phyloP scores from a whole-genome alignment of 2,888 invertebrate genomes.

The Phanerotoma sp. region DNA sequence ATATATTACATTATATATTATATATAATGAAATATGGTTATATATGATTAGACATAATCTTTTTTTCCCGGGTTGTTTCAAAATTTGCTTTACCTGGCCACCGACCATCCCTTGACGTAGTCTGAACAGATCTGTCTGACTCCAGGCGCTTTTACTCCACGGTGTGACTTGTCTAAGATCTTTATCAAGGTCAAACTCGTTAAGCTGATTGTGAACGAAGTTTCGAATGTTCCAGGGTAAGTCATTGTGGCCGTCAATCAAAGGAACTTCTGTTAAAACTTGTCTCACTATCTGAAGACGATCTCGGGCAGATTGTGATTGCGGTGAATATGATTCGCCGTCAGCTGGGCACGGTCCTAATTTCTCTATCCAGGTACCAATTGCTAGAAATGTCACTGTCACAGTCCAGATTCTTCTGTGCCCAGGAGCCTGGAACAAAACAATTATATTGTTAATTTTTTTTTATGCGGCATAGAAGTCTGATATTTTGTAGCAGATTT shows the following conservation, averaged over 20 bases:
- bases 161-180: conserved; percentile 70
- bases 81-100: conserved; percentile 69
- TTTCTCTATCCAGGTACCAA: conserved; percentile 48
- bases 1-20: no score
- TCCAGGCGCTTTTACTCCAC: conserved; percentile 77
- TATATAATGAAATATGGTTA: no score
- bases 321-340: conserved; percentile 56
- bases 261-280: conserved; percentile 67
- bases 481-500: not conserved
- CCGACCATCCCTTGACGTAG: conserved; percentile 74
- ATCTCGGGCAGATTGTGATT: conserved; percentile 62
- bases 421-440: conserved; percentile 42
- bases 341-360: conserved; percentile 47
- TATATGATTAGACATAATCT: not conserved
- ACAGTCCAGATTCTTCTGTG: conserved; percentile 46
- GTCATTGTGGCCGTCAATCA: conserved; percentile 74
- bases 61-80: not conserved
- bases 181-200: conserved; percentile 67
- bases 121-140: conserved; percentile 75
- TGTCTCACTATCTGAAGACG: conserved; percentile 65
- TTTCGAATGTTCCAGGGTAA: conserved; percentile 87
- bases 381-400: conserved; percentile 47
- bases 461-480: not conserved
- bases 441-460: not conserved
- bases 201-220: conserved; percentile 78